phyloP scores from a whole-genome alignment of 2,113 vertebrate genomes.

The Eurystomus gularis region DNA sequence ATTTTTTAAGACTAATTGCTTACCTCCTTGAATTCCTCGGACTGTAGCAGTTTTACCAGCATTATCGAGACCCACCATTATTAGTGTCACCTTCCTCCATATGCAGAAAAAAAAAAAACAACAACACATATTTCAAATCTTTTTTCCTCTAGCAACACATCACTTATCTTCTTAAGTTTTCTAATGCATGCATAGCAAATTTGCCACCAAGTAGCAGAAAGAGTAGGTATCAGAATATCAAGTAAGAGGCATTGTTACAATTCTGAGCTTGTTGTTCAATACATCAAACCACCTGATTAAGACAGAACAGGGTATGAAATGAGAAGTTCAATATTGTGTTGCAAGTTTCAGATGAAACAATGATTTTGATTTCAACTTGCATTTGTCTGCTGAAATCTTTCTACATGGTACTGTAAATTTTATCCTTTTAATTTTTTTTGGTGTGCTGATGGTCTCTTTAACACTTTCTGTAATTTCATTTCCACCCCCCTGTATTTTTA shows the following conservation, averaged over 20 bases:
- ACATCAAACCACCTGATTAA: not conserved
- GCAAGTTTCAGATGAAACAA: not conserved
- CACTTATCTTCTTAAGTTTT: not conserved
- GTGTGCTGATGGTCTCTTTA: not conserved
- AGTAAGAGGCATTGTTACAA: not conserved
- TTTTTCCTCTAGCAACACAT: not conserved
- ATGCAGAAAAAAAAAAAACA: slow-evolving; percentile 6
- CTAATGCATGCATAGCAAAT: not conserved
- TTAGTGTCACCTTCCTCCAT: slow-evolving; percentile 92
- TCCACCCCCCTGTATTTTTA: not conserved
- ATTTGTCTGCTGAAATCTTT: not conserved
- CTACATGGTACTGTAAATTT: not conserved
- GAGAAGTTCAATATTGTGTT: not conserved
- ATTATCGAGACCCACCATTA: slow-evolving; percentile 97
- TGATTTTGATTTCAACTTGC: not conserved
- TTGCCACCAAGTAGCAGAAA: not conserved
- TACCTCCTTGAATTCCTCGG: slow-evolving; percentile 95
- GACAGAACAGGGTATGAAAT: not conserved
- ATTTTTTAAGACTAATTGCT: too few relatives aligned
- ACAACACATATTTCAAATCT: not conserved
- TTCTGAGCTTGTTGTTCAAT: not conserved
- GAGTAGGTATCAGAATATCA: not conserved
- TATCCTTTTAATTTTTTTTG: not conserved
- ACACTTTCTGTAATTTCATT: not conserved
- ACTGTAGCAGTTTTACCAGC: slow-evolving; percentile 93